These are phyloP conservation scores for Geotrupes spiniger DNA, from an alignment of 2,888 invertebrate species.

Conservation along the genomic window DNA sequence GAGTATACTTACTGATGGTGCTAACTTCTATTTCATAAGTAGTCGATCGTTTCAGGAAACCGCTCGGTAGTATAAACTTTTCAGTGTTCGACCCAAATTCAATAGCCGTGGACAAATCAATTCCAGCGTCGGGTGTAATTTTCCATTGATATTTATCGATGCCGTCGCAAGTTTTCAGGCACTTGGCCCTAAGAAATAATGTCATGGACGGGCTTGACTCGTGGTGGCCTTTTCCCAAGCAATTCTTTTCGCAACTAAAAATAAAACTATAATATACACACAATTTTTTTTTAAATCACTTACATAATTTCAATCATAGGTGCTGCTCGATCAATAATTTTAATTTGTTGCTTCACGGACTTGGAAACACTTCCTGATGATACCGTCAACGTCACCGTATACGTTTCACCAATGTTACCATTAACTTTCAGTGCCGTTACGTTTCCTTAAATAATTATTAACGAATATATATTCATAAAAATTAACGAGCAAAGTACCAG, in stretches of 20 bases:
- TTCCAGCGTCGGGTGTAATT: neutral
- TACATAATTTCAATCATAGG: constrained; percentile 11
- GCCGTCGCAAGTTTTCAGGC: neutral
- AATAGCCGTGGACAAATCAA: neutral
- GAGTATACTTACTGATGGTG: constrained; percentile 7
- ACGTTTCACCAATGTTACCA: constrained; percentile 1
- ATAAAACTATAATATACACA: neutral
- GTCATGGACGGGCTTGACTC: neutral
- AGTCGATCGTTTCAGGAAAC: neutral
- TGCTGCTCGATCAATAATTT: neutral
- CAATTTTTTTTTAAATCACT: neutral
- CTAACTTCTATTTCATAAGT: constrained; percentile 7
- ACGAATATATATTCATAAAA: neutral
- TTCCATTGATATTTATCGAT: constrained; percentile 6
- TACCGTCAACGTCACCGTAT: constrained; percentile 2
- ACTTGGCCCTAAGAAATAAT: constrained; percentile 1
- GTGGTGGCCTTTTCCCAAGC: constrained; percentile 3
- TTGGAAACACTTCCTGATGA: neutral
- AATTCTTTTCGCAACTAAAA: constrained; percentile 13
- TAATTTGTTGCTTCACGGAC: constrained; percentile 7
- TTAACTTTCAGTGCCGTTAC: neutral
- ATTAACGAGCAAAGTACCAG: neutral
- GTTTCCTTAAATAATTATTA: constrained; percentile 7
- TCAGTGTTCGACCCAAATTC: neutral
- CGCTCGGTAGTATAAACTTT: neutral